phyloP scores from a whole-genome alignment of 2,113 vertebrate species.

The Meles meles region DNA sequence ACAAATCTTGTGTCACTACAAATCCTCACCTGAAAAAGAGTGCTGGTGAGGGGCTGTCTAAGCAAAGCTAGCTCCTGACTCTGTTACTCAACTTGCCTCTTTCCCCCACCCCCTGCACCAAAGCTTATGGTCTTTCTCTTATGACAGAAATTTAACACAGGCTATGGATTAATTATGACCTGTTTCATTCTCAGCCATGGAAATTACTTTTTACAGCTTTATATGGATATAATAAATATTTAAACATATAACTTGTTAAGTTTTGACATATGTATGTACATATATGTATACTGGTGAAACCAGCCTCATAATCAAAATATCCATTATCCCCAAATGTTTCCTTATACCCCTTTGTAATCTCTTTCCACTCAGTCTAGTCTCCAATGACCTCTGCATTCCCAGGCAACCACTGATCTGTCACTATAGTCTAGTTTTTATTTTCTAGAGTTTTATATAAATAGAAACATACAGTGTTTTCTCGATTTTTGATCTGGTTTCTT shows the following conservation, averaged over 20 bases:
- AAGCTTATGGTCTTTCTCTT: background rate
- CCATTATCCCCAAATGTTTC: background rate
- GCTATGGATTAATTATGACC: background rate
- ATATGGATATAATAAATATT: background rate
- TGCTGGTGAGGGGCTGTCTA: background rate
- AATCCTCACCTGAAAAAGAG: background rate
- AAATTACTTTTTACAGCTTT: background rate
- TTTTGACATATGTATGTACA: background rate
- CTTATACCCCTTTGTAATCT: background rate
- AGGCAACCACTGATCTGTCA: background rate
- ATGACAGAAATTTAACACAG: background rate
- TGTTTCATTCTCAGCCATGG: background rate
- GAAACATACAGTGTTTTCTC: background rate
- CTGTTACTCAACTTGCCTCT: background rate
- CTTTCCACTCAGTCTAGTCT: background rate
- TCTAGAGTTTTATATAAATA: slow-evolving; percentile 34
- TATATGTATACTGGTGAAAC: background rate
- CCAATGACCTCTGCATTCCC: background rate
- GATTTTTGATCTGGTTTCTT: background rate
- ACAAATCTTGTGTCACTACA: background rate
- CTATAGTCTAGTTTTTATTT: background rate
- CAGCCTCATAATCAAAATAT: slow-evolving; percentile 10
- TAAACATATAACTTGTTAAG: background rate
- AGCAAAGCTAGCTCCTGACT: background rate
- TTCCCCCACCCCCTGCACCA: background rate